Evolutionary conservation across 2,888 invertebrate species (phyloP), one percentile per base, ranked within the genome.

Genomic region (Dynastes maya): DNA sequence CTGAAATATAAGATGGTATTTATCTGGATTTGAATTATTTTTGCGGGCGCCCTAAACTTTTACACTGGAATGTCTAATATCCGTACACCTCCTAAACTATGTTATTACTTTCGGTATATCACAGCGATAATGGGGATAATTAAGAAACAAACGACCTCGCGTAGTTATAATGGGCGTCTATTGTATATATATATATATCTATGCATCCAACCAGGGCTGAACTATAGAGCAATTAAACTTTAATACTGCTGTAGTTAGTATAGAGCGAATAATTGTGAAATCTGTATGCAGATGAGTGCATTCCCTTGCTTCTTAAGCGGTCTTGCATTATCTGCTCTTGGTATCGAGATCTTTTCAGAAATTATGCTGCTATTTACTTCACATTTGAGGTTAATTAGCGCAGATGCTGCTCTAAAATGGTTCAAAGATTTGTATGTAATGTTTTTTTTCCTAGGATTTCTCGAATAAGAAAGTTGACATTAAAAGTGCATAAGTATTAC

Each of bases 201-300:
- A 8, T 9, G 37, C 13, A n/a, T 61, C 2, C 40, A 4, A 70
- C 32, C 4, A 4, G 16, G 40, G 37, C 58, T 40, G 58, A 61
- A 37, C 16, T 72, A 58, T 58, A 27, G 76, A 76, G 76, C 40
- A 76, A 64, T 76, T 51, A 76, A 76, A 49, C 51, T 76, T 49
- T 45, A 76, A 64, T 76, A 64, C 45, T 16, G 49, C 53, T 16
- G 49, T 22, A 76, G 65, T 64, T 76, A 37, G 64, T 45, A 58
- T 27, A 55, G 55, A 58, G 58, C 61, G 72, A 58, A 37, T 71
- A 72, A 72, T 72, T 58, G 72, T 37, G 40, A 72, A 72, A 61
- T 68, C 22, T 61, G 61, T 58, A 37, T 45, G 22, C 37, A 37
- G 37, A 72, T 16, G 72, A 72, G 45, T 27, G 40, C 45, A 72